Conservation (phyloP, 2,888 invertebrate genomes). For the Yponomeuta evonymella region DNA sequence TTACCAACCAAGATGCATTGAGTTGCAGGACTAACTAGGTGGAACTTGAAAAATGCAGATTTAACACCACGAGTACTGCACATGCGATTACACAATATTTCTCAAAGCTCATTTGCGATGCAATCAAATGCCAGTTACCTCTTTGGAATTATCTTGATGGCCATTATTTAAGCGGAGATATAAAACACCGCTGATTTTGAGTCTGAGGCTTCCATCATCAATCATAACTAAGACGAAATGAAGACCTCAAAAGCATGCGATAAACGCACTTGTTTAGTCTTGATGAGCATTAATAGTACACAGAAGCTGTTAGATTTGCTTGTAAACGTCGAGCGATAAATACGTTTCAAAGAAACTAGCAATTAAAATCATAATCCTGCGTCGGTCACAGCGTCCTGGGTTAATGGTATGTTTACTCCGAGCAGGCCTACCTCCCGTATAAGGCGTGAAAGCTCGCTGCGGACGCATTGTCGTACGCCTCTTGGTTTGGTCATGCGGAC, state of each 20-base stretch:
- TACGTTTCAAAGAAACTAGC: conserved; percentile 48
- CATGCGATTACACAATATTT: background rate
- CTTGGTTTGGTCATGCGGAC: conserved; percentile 50
- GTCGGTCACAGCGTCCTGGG: conserved; percentile 53
- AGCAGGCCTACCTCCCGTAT: conserved; percentile 45
- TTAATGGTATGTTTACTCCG: conserved; percentile 65
- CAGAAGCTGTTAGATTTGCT: background rate
- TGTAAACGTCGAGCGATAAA: conserved; percentile 32
- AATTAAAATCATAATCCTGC: conserved; percentile 68
- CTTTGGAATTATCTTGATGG: background rate
- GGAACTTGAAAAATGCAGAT: background rate
- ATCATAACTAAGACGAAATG: background rate
- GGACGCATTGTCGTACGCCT: conserved; percentile 58
- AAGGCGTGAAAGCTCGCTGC: conserved; percentile 70
- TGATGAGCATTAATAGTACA: background rate
- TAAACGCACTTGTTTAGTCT: background rate
- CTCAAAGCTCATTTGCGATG: background rate
- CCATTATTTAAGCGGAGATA: background rate
- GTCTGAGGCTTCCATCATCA: background rate
- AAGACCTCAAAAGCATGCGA: background rate
- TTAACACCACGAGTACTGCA: background rate
- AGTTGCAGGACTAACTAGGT: background rate
- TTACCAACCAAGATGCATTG: background rate
- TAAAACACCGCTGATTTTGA: background rate
- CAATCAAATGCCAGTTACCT: background rate